Base-by-base conservation (phyloP, 2,888 invertebrate genomes). In the Galerucella calmariensis region DNA sequence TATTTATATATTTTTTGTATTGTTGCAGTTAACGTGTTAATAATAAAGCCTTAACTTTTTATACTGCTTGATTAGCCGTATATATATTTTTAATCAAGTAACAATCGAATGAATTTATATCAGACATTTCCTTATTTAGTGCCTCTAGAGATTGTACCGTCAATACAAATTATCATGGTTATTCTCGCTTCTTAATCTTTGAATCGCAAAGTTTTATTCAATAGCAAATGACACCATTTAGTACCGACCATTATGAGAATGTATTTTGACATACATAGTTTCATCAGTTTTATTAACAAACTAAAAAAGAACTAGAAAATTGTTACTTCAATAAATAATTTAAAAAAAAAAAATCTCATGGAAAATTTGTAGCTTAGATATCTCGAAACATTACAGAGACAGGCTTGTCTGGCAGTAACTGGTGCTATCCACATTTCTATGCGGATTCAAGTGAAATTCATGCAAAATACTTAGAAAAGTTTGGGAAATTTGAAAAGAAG, bases 101-200 rank as follows among this genome's bases (percentile, higher is more conserved):
- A 51, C 51, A 51, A 51, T 51, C 51, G 51, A 51, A 8, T n/a
- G 51, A 51, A 51, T 51, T 51, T 51, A 51, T 51, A 51, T 59
- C 27, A 8, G 24, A 59, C 58, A 59, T 59, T 59, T 59, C 58
- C 58, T 59, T 59, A 59, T 59, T 59, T 59, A 59, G 58, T 24
- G 58, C 58, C 27, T 59, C 20, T 16, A 59, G 58, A 59, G 58
- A 59, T 59, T 59, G 24, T 59, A 27, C 27, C 24, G 20, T 59
- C 27, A 24, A 59, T 59, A 59, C 58, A 59, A 59, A 59, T 59
- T 59, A 59, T 16, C 24, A 59, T 59, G 58, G 58, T 12, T 27
- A 59, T 59, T 59, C 58, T 59, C 24, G 24, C 12, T 59, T 59
- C 12, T 11, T 59, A 59, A 59, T 51, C 51, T 51, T 51, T 51